Percentiles rank a stretch among this genome's conserved stretches.
Evolutionary conservation across 2,797 vertebrate species (phyloP).

Genomic region (Knipowitschia caucasica): DNA sequence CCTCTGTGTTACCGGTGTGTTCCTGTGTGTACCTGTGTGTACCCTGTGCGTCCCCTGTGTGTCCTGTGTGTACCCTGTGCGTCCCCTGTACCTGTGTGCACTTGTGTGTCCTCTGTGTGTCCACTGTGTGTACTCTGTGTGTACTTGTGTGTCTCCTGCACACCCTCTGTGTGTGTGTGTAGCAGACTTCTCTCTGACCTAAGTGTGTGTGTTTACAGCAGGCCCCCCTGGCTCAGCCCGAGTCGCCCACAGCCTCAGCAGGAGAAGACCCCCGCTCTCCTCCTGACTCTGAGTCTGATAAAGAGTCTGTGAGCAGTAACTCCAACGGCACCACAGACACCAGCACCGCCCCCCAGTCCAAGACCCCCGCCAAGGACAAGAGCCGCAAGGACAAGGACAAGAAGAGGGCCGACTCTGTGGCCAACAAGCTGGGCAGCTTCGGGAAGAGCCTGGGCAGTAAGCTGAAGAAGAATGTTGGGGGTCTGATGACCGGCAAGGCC

Average conservation of each 20-base stretch:
- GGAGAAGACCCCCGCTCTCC: slow-evolving; percentile 89
- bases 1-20: no score
- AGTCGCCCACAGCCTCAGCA: slow-evolving; percentile 90
- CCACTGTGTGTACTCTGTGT: no score
- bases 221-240: slow-evolving; percentile 92
- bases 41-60: no score
- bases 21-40: neutral
- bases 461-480: slow-evolving; percentile 93
- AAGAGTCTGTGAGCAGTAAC: slow-evolving; percentile 95
- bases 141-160: neutral
- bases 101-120: neutral
- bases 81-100: no score
- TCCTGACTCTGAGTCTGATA: slow-evolving; percentile 92
- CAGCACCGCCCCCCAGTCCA: slow-evolving; percentile 51
- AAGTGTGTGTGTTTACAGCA: slow-evolving; percentile 56
- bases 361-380: slow-evolving; percentile 71
- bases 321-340: slow-evolving; percentile 83
- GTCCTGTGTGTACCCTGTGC: no score
- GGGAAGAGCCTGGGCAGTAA: slow-evolving; percentile 95
- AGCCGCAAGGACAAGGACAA: slow-evolving; percentile 81
- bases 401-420: slow-evolving; percentile 90
- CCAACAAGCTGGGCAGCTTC: slow-evolving; percentile 95
- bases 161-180: no score
- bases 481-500: slow-evolving; percentile 87
- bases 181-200: neutral